Percentiles rank a stretch among this genome's conserved stretches.
These are phyloP conservation scores for Rhombomys opimus DNA, from an alignment of 2,113 vertebrate species.

Conservation along the genomic window DNA sequence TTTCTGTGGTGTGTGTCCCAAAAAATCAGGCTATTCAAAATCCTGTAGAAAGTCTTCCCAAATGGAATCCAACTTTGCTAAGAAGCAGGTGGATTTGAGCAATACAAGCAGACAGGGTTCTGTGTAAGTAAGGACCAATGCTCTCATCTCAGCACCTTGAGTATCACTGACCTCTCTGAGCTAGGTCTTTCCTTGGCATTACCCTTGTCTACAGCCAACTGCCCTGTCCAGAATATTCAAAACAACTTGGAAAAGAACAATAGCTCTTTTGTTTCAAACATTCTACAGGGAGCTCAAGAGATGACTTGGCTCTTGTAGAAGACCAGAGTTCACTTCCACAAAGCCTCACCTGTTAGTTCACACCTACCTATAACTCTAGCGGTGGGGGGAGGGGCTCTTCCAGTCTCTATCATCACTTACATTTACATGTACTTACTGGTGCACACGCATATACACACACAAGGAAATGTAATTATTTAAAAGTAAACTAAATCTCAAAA, in stretches of 20 bases:
- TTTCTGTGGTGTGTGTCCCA: background rate
- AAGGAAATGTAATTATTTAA: background rate
- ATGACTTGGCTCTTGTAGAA: background rate
- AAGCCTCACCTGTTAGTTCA: background rate
- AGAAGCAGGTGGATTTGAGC: background rate
- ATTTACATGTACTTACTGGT: background rate
- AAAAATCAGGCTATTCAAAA: conserved; percentile 22
- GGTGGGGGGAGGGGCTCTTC: too few species aligned
- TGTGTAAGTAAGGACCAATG: background rate
- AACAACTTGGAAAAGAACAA: background rate
- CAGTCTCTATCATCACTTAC: background rate
- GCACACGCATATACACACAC: background rate
- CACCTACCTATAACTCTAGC: background rate
- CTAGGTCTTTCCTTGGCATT: background rate
- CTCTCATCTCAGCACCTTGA: background rate
- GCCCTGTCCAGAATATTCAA: background rate
- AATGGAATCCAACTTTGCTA: background rate
- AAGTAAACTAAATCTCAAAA: background rate
- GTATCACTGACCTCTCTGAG: background rate
- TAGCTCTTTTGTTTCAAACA: background rate
- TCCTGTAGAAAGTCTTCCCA: background rate
- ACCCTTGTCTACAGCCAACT: background rate
- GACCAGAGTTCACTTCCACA: background rate
- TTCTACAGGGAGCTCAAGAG: background rate
- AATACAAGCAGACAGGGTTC: background rate